These are phyloP conservation scores for Synanthedon tipuliformis DNA, from an alignment of 2,888 invertebrate genomes.

Conservation along the genomic window DNA sequence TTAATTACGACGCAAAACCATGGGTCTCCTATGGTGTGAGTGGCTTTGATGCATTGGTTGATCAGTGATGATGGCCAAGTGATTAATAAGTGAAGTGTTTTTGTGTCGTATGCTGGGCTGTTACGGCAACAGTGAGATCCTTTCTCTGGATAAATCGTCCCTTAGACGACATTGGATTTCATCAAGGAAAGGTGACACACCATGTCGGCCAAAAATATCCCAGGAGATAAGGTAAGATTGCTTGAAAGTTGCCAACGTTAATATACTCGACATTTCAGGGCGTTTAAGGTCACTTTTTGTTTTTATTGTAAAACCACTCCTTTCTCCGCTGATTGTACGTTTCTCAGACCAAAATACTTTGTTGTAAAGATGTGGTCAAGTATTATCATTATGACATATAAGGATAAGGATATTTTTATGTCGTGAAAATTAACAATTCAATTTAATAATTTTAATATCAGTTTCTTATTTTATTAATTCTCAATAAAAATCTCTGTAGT, in stretches of 20 bases:
- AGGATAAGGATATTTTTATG: neutral
- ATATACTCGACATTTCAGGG: conserved; percentile 17
- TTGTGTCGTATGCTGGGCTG: conserved; percentile 67
- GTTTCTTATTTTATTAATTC: too few species aligned
- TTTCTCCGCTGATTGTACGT: conserved; percentile 26
- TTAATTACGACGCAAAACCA: conserved; percentile 60
- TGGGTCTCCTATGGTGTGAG: conserved; percentile 65
- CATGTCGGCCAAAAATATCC: conserved; percentile 85
- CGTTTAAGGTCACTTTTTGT: conserved; percentile 50
- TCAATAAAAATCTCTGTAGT: too few species aligned
- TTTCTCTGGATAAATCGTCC: conserved; percentile 66
- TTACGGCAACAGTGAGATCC: conserved; percentile 62
- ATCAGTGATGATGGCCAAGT: conserved; percentile 68
- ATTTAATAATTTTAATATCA: too few species aligned
- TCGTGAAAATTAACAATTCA: neutral
- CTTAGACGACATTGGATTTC: conserved; percentile 59
- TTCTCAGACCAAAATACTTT: neutral
- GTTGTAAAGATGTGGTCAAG: neutral
- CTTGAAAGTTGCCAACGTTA: conserved; percentile 11
- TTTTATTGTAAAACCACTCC: conserved; percentile 43
- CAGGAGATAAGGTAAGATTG: conserved; percentile 82
- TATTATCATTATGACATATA: neutral
- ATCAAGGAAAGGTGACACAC: conserved; percentile 56
- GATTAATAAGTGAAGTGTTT: conserved; percentile 64
- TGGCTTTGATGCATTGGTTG: conserved; percentile 62